Conservation (phyloP, 2,113 vertebrate species). For the Nothocercus julius region DNA sequence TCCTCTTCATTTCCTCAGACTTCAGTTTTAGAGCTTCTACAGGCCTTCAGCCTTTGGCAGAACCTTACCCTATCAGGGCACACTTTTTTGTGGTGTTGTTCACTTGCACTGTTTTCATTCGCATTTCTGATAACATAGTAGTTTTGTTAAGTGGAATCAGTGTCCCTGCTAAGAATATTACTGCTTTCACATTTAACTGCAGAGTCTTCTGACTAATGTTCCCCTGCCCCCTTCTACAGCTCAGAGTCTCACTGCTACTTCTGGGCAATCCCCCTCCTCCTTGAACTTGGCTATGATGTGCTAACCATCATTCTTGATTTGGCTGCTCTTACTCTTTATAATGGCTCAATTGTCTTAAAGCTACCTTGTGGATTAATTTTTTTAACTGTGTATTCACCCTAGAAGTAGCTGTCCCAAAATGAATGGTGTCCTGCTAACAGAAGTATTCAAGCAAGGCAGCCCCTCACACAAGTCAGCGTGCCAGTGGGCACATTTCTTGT, state of each 20-base stretch:
- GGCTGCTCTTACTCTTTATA: not conserved
- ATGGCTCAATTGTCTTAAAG: not conserved
- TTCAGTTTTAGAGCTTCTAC: not conserved
- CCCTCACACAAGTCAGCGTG: not conserved
- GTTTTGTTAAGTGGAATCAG: not conserved
- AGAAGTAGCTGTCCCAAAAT: not conserved
- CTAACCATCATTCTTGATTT: not conserved
- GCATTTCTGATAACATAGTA: not conserved
- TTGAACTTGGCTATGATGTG: not conserved
- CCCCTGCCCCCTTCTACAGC: not conserved
- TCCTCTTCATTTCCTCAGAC: not conserved
- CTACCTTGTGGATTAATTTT: not conserved
- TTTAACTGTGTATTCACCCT: not conserved
- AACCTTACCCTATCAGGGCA: not conserved
- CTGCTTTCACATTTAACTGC: not conserved
- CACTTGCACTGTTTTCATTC: not conserved
- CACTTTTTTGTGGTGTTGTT: not conserved
- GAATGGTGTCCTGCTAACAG: not conserved
- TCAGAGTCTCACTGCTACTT: not conserved
- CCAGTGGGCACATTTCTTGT: not conserved
- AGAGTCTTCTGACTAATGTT: not conserved
- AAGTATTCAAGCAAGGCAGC: not conserved
- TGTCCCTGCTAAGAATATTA: not conserved
- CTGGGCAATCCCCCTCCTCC: not conserved
- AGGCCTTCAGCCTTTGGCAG: not conserved